These are phyloP conservation scores for Ypsolopha scabrella DNA, from an alignment of 2,888 invertebrate species.

Conservation along the genomic window DNA sequence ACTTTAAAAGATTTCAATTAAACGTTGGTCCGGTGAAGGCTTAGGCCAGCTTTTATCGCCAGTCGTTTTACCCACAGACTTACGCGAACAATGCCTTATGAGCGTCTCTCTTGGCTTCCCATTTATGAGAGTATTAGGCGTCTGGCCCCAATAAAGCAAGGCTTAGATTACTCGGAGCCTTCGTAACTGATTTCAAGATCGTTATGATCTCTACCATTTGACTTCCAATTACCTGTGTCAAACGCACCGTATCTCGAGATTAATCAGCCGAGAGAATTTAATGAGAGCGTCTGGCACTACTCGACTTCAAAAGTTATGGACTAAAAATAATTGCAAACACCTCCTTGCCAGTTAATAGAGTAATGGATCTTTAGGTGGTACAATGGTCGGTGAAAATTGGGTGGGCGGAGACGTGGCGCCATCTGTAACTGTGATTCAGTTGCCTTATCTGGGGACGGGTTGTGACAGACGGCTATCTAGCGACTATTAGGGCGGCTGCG, in stretches of 20 bases:
- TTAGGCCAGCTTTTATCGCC: conserved; percentile 31
- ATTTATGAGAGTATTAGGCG: conserved; percentile 44
- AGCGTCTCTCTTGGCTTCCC: conserved; percentile 17
- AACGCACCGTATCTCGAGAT: conserved; percentile 1
- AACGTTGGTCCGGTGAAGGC: conserved; percentile 19
- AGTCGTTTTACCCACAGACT: conserved; percentile 23
- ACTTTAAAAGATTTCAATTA: conserved; percentile 68
- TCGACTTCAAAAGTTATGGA: background rate
- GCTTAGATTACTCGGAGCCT: conserved; percentile 4
- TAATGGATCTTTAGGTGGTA: conserved; percentile 2
- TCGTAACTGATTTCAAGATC: background rate
- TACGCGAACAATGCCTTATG: conserved; percentile 39
- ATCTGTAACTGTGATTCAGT: conserved; percentile 10
- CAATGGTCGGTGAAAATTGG: conserved; percentile 6
- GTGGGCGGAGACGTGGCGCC: conserved; percentile 12
- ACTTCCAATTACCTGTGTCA: conserved; percentile 1
- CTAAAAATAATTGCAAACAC: background rate
- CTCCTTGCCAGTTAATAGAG: background rate
- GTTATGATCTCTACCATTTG: background rate
- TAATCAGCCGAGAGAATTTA: conserved; percentile 5
- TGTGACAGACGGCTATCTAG: conserved; percentile 9
- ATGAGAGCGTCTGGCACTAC: background rate
- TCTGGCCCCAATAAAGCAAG: conserved; percentile 27
- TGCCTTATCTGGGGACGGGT: conserved; percentile 7
- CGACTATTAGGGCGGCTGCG: conserved; percentile 7